Evolutionary conservation across 2,113 vertebrate species (phyloP).

Genomic region (Cephalopterus ornatus): DNA sequence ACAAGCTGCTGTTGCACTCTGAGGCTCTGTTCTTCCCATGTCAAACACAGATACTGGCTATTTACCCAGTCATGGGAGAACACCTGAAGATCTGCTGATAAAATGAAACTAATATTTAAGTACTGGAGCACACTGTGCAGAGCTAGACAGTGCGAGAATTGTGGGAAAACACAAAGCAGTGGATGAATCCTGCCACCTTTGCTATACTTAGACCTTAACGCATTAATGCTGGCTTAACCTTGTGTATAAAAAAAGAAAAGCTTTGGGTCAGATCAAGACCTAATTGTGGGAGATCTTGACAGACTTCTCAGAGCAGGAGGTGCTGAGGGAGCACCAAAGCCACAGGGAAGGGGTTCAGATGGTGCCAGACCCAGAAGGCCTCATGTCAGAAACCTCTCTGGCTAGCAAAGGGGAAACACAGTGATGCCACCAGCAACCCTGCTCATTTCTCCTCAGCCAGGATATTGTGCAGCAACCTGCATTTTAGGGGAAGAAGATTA

Average conservation of each 20-base stretch:
- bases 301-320: neutral
- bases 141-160: rapidly evolving
- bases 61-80: neutral
- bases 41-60: rapidly evolving
- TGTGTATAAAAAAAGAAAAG: neutral
- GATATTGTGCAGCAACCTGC: rapidly evolving
- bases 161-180: rapidly evolving
- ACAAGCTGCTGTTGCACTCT: neutral
- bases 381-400: neutral
- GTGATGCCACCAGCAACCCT: rapidly evolving
- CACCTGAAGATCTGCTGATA: neutral
- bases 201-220: neutral
- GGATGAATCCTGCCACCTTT: neutral
- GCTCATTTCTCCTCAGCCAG: neutral
- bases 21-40: neutral
- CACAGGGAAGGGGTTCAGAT: neutral
- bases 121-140: neutral
- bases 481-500: neutral
- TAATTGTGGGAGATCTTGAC: neutral
- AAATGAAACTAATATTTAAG: neutral
- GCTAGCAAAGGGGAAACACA: rapidly evolving
- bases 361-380: rapidly evolving
- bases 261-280: neutral
- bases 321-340: neutral
- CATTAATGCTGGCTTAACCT: neutral